These are phyloP conservation scores for Conus ventricosus DNA, from an alignment of 1,140 invertebrate genomes.

Conservation along the genomic window DNA sequence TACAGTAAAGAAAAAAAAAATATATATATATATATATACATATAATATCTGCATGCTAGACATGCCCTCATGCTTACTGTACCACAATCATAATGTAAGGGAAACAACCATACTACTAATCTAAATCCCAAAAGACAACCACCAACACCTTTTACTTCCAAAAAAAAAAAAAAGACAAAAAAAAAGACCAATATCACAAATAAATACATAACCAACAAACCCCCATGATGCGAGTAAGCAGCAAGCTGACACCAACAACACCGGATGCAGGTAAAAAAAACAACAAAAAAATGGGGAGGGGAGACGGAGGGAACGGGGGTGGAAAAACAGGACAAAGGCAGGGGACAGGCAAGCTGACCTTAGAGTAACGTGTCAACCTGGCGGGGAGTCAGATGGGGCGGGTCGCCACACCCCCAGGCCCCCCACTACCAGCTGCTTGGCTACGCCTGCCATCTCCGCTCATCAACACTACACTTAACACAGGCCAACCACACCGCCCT, in stretches of 20 bases:
- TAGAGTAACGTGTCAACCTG: constrained; percentile 4
- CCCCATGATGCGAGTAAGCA: neutral
- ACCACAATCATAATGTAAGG: too few species aligned
- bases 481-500: too few species aligned
- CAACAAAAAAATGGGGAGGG: constrained; percentile 9
- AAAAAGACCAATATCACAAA: neutral
- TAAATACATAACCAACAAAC: neutral
- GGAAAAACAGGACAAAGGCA: neutral
- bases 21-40: neutral
- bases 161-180: neutral
- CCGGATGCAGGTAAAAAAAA: neutral
- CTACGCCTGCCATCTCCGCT: neutral
- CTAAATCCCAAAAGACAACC: neutral
- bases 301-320: neutral
- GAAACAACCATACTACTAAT: neutral
- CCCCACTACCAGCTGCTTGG: constrained; percentile 20
- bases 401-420: neutral
- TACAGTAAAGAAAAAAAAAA: neutral
- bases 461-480: neutral
- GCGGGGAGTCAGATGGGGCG: constrained; percentile 8
- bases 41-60: neutral
- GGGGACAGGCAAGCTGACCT: constrained; percentile 10
- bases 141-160: neutral
- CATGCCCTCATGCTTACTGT: neutral
- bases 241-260: neutral